Evolutionary conservation across 2,888 invertebrate genomes (phyloP).

Genomic region (Pycnomerus fuliginosus): DNA sequence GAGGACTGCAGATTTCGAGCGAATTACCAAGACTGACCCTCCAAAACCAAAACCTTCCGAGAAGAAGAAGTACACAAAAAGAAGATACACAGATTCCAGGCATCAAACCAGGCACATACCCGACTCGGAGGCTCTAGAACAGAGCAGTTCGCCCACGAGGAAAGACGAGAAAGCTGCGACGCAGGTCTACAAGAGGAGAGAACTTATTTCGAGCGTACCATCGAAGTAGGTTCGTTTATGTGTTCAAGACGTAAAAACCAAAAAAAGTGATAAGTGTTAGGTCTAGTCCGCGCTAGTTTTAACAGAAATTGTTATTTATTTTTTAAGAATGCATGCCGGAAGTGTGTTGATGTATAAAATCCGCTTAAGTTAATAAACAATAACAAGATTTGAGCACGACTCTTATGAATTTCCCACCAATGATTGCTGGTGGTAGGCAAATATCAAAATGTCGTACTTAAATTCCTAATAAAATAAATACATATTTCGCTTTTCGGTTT

Average conservation of each 20-base stretch:
- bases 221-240: constrained; percentile 38
- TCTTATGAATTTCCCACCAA: neutral
- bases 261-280: constrained; percentile 35
- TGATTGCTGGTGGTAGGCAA: neutral
- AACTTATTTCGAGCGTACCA: constrained; percentile 77
- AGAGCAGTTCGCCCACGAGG: constrained; percentile 33
- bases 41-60: constrained; percentile 54
- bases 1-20: constrained; percentile 68
- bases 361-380: constrained; percentile 18
- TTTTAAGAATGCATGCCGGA: constrained; percentile 36
- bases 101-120: constrained; percentile 61
- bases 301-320: constrained; percentile 39
- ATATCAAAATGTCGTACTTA: no score
- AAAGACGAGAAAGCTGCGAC: constrained; percentile 33
- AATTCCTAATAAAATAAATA: no score
- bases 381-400: constrained; percentile 1
- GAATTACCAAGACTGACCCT: constrained; percentile 58
- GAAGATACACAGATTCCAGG: constrained; percentile 62
- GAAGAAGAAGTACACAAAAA: constrained; percentile 62
- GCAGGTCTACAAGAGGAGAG: constrained; percentile 75
- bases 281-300: constrained; percentile 35
- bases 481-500: neutral
- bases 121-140: constrained; percentile 55
- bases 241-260: constrained; percentile 31
- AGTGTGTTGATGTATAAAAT: constrained; percentile 33